These are phyloP conservation scores for Laspeyria flexula DNA, from an alignment of 2,888 invertebrate species.

Conservation along the genomic window DNA sequence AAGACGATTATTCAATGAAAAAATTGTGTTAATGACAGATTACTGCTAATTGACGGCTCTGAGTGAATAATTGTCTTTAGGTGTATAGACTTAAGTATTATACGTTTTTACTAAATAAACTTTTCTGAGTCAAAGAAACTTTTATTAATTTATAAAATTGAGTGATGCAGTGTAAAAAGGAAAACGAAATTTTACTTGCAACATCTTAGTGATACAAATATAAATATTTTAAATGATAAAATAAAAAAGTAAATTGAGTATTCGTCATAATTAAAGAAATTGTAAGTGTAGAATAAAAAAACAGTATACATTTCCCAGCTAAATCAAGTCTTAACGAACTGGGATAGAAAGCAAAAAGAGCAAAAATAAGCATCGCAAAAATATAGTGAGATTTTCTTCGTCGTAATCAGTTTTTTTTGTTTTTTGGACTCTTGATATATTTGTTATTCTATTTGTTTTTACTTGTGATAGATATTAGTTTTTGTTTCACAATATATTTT, in stretches of 20 bases:
- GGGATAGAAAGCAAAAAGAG: neutral
- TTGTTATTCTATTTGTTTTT: neutral
- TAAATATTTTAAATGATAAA: neutral
- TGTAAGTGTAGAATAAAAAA: neutral
- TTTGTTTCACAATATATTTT: neutral
- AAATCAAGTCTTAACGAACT: neutral
- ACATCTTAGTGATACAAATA: neutral
- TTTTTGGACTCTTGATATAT: neutral
- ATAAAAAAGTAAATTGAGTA: neutral
- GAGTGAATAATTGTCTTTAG: too few relatives aligned
- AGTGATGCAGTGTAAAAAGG: too few relatives aligned
- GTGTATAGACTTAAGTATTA: too few relatives aligned
- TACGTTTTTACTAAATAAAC: too few relatives aligned
- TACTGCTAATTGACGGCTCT: too few relatives aligned
- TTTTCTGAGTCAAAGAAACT: too few relatives aligned
- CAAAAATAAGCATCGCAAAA: neutral
- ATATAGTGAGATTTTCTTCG: neutral
- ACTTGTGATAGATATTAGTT: neutral
- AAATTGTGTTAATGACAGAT: too few relatives aligned
- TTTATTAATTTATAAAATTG: too few relatives aligned
- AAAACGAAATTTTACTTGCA: neutral
- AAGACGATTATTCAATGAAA: too few relatives aligned
- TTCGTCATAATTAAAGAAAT: neutral
- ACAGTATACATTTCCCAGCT: neutral
- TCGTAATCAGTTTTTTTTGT: neutral